Base-by-base conservation (phyloP, 2,888 invertebrate genomes). In the Drosophila parthenogenetica region DNA sequence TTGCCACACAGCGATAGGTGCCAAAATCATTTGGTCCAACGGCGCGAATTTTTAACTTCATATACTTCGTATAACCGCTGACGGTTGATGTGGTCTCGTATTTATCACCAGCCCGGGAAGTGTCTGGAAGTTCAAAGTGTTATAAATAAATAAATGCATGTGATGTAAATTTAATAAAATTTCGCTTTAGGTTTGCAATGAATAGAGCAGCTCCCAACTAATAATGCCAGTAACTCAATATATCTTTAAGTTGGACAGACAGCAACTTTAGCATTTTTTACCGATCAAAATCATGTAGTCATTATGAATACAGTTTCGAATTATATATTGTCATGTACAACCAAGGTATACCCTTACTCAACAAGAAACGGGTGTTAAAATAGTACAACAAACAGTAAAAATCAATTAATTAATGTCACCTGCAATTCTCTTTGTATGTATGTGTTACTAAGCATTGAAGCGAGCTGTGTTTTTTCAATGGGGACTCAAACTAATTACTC, bases 1-100 rank as follows among this genome's bases (percentile, higher is more conserved):
- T 98, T 57, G 97, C 97, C 73, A 97, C 96, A 91, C 97, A 97
- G 92, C 96, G 96, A 93, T 97, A 97, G 58, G 96, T 96, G 65
- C 97, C 97, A 91, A 97, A 97, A 93, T 97, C 97, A 85, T 94
- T 94, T 69, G 94, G 93, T 54, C 95, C 95, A 75, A 97, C 96
- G 91, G 95, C 95, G 65, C 96, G 94, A 91, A 98, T 97, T 93
- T 97, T 97, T 90, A 98, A 94, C 94, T 96, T 96, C 97, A 98
- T 97, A 93, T 96, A 96, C 91, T 97, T 95, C 92, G 95, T 97
- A 94, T 98, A 97, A 87, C 96, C 96, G 91, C 94, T 96, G 93
- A 97, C 97, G 90, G 95, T 95, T 77, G 96, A 95, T 66, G 95
- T 94, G 50, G 97, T 96, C 92, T 97, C 96, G 93, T 97, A 97